Base-by-base conservation (phyloP, 2,888 invertebrate genomes). In the Muscina levida region DNA sequence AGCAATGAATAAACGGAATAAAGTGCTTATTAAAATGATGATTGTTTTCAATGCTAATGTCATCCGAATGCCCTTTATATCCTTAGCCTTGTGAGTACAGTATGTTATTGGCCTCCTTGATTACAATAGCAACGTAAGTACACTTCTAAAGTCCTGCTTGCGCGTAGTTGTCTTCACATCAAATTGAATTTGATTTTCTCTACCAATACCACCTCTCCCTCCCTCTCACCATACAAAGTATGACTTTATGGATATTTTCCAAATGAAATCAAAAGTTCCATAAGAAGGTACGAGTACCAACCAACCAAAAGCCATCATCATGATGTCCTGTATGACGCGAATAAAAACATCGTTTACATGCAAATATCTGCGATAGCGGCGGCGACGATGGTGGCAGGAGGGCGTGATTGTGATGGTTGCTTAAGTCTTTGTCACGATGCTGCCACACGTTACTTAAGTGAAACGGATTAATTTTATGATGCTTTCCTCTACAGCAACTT, bases 391-490 rank as follows among this genome's bases (percentile, higher is more conserved):
- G 24, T 13, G 56, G 13, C 24, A 26, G 11, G 57, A 15, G 11
- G 57, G 8, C 22, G 51, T 19, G 11, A 19, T 1, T 51, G 19
- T 51, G 31, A 6, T 57, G 22, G 24, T 24, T 37, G 6, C 57
- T 51, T 70, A 72, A 77, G 68, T 74, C 75, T 53, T 77, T 75
- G 81, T 81, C 72, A 75, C 77, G 74, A 81, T 72, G 74, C 77
- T 81, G 87, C 86, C 87, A 88, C 88, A 87, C 87, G 88, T 87
- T 82, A 51, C 79, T 78, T 75, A 77, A 78, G 80, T 77, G 72
- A 73, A 79, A 77, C 87, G 88, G 88, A 87, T 87, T 87, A 88
- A 85, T 87, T 87, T 87, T 82, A 82, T 77, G 77, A 77, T 37
- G 73, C 73, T 73, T 76, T 77, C 44, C 5, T 10, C 57, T 31